Conservation (phyloP, 2,888 invertebrate genomes). For the Lochmaea capreae region DNA sequence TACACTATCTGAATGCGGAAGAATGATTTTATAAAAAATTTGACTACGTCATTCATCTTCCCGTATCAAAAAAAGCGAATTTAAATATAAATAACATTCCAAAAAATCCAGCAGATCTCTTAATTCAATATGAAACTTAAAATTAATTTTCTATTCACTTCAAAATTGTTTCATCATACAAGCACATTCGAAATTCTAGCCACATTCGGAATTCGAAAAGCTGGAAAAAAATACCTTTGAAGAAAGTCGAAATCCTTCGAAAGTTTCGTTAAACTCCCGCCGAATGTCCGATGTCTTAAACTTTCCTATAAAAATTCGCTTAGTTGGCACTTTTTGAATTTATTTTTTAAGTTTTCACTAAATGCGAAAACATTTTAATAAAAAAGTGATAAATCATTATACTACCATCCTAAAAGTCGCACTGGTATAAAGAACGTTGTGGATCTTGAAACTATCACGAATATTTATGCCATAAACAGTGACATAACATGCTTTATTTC, state of each 20-base stretch:
- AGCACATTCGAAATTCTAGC: background rate
- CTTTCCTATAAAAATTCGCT: conserved; percentile 28
- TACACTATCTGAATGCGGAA: no score
- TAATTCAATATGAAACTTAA: no score
- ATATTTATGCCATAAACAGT: conserved; percentile 5
- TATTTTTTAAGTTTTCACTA: conserved; percentile 40
- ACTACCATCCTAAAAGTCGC: conserved; percentile 25
- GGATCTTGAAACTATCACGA: conserved; percentile 22
- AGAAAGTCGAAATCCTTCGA: conserved; percentile 15
- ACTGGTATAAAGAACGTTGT: conserved; percentile 24
- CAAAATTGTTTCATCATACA: background rate
- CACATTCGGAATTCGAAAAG: conserved; percentile 15
- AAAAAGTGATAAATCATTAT: conserved; percentile 42
- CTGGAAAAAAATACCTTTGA: conserved; percentile 11
- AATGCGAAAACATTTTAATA: conserved; percentile 41
- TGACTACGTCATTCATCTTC: no score
- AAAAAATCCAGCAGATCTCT: no score
- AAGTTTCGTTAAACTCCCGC: conserved; percentile 17
- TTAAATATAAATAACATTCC: no score
- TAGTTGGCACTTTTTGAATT: conserved; percentile 34
- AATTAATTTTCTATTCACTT: no score
- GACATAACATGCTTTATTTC: background rate
- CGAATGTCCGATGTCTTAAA: conserved; percentile 24
- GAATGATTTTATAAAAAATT: no score
- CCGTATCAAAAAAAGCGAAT: no score